Conservation (phyloP, 2,888 invertebrate genomes). For the Campoplex nolae region DNA sequence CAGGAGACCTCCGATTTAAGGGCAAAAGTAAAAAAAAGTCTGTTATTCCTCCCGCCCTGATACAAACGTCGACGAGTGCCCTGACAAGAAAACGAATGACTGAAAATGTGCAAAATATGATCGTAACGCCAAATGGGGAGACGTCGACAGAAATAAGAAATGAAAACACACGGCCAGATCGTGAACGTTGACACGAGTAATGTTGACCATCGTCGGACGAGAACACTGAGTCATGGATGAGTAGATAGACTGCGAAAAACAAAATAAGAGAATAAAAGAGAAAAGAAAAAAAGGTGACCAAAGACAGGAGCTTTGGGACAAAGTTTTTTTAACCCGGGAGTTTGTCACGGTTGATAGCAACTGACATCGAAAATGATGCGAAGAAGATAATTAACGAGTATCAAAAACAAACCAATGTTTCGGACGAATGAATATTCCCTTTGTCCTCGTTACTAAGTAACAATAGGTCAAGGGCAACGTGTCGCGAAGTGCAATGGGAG, state of each 20-base stretch:
- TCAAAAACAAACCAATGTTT: not conserved
- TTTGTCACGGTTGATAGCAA: not conserved
- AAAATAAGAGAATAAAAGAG: not conserved
- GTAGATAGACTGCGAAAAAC: conserved; percentile 26
- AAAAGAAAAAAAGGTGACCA: not conserved
- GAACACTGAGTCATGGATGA: conserved; percentile 17
- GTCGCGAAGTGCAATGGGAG: conserved; percentile 10
- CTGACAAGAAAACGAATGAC: not conserved
- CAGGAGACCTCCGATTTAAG: not conserved
- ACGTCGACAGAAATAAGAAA: not conserved
- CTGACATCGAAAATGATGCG: not conserved
- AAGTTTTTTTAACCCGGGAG: not conserved
- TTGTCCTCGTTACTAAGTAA: conserved; percentile 16
- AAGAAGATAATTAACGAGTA: not conserved
- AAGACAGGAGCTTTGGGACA: not conserved
- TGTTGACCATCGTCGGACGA: conserved; percentile 26
- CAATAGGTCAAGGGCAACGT: conserved; percentile 53
- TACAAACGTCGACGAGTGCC: not conserved
- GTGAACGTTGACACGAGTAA: conserved; percentile 19
- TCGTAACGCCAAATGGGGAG: not conserved
- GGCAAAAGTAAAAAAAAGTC: not conserved
- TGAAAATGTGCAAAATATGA: not conserved
- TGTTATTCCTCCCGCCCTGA: not conserved
- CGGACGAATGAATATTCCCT: not conserved
- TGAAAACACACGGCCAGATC: not conserved